These are phyloP conservation scores for Dryocosmus kuriphilus DNA, from an alignment of 2,888 invertebrate genomes.

Conservation along the genomic window DNA sequence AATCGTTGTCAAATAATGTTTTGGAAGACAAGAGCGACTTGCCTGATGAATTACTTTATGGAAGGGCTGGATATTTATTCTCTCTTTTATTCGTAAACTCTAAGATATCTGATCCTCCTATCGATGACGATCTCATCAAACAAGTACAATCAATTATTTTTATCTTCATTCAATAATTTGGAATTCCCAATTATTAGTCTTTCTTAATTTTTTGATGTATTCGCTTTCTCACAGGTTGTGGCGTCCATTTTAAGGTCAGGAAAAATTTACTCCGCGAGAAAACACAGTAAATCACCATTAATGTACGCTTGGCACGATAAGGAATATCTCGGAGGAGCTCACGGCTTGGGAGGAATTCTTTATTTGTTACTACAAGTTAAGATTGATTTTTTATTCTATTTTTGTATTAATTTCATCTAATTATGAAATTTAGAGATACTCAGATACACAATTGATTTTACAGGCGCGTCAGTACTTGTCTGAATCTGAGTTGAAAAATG, in stretches of 20 bases:
- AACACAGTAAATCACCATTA: constrained; percentile 82
- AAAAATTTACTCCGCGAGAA: constrained; percentile 79
- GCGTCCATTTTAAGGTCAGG: constrained; percentile 83
- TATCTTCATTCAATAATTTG: background rate
- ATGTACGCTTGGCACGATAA: constrained; percentile 93
- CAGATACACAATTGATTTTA: constrained; percentile 44
- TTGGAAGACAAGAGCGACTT: constrained; percentile 79
- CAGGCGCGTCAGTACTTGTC: constrained; percentile 81
- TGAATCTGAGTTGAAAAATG: constrained; percentile 79
- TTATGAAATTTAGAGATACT: constrained; percentile 2
- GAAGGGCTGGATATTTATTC: constrained; percentile 90
- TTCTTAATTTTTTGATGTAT: constrained; percentile 4
- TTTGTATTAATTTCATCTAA: background rate
- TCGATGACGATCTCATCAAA: constrained; percentile 80
- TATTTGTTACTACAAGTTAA: constrained; percentile 88
- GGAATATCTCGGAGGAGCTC: constrained; percentile 93
- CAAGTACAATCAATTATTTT: constrained; percentile 56
- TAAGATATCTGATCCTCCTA: constrained; percentile 81
- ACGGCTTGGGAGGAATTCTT: constrained; percentile 92
- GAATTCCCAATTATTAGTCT: constrained; percentile 3
- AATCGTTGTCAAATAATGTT: constrained; percentile 80
- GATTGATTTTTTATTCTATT: constrained; percentile 16
- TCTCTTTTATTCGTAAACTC: constrained; percentile 87
- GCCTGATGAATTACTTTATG: constrained; percentile 92
- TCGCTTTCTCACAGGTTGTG: constrained; percentile 80